A percentile compares a stretch with the other conserved stretches of the same genome.
phyloP scores from a whole-genome alignment of 2,113 vertebrate genomes.

The Motacilla alba region DNA sequence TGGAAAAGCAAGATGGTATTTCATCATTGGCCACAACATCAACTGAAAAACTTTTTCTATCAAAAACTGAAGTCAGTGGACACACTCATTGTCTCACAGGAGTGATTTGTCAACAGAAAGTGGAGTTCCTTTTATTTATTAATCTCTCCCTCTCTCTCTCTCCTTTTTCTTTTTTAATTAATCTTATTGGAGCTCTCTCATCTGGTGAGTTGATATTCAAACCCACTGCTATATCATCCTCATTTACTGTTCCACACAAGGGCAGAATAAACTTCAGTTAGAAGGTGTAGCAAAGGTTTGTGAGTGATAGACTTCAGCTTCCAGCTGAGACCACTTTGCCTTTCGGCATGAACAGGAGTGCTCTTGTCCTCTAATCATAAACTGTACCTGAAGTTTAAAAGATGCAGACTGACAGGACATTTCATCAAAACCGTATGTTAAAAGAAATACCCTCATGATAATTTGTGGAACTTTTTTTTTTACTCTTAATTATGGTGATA shows the following conservation, averaged over 20 bases:
- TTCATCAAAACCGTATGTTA: neutral
- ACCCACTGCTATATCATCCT: neutral
- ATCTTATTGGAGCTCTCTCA: neutral
- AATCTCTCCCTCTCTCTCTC: fast-evolving
- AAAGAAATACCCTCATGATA: neutral
- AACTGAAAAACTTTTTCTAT: neutral
- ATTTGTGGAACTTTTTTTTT: neutral
- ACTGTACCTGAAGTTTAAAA: neutral
- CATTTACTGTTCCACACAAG: neutral
- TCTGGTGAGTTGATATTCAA: neutral
- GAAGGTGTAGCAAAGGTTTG: neutral
- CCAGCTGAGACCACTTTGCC: neutral
- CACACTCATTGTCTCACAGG: neutral
- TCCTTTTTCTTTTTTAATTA: neutral
- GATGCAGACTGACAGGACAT: neutral
- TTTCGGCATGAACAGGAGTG: neutral
- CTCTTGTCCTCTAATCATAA: neutral
- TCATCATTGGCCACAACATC: fast-evolving
- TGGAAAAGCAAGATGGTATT: neutral
- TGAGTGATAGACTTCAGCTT: neutral
- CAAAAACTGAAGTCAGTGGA: neutral
- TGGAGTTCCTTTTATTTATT: neutral
- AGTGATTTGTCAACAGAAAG: neutral
- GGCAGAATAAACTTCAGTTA: neutral
- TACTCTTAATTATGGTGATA: neutral